Evolutionary conservation across 2,888 invertebrate species (phyloP).

Genomic region (Euzophera pinguis): DNA sequence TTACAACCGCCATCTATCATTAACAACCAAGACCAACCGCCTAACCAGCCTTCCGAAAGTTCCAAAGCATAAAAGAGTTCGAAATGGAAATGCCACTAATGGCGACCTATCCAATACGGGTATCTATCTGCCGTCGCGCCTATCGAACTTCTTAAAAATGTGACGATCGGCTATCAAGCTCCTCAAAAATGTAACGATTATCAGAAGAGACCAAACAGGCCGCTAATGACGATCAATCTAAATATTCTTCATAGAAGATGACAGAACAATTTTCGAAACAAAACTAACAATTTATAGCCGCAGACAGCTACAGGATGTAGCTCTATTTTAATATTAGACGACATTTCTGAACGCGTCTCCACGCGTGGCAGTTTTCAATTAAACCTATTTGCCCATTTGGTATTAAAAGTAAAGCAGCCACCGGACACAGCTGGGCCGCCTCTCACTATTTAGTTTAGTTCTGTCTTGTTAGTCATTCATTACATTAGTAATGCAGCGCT

Average conservation of each 20-base stretch:
- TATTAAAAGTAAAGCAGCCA: slow-evolving; percentile 70
- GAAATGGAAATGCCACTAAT: too few species aligned
- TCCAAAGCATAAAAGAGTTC: too few species aligned
- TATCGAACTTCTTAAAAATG: too few species aligned
- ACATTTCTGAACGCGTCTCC: slow-evolving; percentile 48
- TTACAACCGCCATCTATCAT: too few species aligned
- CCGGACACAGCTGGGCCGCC: slow-evolving; percentile 75
- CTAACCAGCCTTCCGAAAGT: too few species aligned
- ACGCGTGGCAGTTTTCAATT: slow-evolving; percentile 67
- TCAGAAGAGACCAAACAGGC: too few species aligned
- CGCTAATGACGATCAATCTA: too few species aligned
- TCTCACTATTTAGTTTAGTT: slow-evolving; percentile 75
- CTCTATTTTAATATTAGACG: slow-evolving; percentile 36
- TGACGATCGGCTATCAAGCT: too few species aligned
- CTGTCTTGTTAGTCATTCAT: slow-evolving; percentile 77
- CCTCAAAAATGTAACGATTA: too few species aligned
- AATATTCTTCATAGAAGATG: neutral
- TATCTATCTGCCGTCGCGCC: too few species aligned
- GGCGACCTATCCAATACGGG: too few species aligned
- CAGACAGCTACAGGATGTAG: slow-evolving; percentile 22
- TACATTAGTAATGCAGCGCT: slow-evolving; percentile 69
- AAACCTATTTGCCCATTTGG: slow-evolving; percentile 58
- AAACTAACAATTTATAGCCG: slow-evolving; percentile 3
- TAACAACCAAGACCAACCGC: too few species aligned
- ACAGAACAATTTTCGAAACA: slow-evolving; percentile 3